phyloP scores from a whole-genome alignment of 2,797 vertebrate genomes.

The Gouania willdenowi region DNA sequence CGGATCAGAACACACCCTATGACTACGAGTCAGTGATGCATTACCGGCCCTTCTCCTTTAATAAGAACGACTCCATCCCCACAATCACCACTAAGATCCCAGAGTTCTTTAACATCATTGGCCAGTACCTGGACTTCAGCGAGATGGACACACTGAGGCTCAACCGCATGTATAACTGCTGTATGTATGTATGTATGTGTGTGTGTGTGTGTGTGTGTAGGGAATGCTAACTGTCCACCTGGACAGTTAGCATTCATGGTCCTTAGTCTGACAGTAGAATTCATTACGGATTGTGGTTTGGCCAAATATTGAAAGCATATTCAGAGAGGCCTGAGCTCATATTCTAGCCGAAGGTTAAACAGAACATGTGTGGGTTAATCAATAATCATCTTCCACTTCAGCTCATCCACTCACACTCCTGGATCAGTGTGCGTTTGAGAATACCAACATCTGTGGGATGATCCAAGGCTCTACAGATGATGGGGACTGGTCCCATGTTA shows the following conservation, averaged over 20 bases:
- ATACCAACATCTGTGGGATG: slow-evolving; percentile 88
- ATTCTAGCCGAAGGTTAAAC: too few relatives aligned
- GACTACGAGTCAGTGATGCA: slow-evolving; percentile 95
- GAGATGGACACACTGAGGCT: slow-evolving; percentile 79
- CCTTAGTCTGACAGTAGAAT: too few relatives aligned
- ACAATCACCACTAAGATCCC: slow-evolving; percentile 90
- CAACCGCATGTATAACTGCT: slow-evolving; percentile 92
- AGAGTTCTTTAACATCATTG: slow-evolving; percentile 82
- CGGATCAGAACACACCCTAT: slow-evolving; percentile 88
- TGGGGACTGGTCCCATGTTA: slow-evolving; percentile 72
- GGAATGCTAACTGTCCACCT: too few relatives aligned
- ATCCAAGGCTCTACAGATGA: slow-evolving; percentile 81
- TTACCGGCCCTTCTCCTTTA: slow-evolving; percentile 85
- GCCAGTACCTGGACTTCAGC: slow-evolving; percentile 89
- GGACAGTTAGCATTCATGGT: too few relatives aligned
- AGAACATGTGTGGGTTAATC: too few relatives aligned
- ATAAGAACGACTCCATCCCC: slow-evolving; percentile 77
- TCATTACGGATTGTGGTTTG: too few relatives aligned
- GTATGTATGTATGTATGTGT: slow-evolving; percentile 79
- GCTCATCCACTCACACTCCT: slow-evolving; percentile 82
- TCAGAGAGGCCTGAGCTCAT: too few relatives aligned
- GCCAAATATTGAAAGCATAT: too few relatives aligned
- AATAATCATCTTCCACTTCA: slow-evolving; percentile 32
- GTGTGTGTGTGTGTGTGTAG: too few relatives aligned
- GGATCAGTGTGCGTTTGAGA: slow-evolving; percentile 88